These are phyloP conservation scores for Takifugu ocellatus DNA, from an alignment of 2,797 vertebrate species.

Conservation along the genomic window DNA sequence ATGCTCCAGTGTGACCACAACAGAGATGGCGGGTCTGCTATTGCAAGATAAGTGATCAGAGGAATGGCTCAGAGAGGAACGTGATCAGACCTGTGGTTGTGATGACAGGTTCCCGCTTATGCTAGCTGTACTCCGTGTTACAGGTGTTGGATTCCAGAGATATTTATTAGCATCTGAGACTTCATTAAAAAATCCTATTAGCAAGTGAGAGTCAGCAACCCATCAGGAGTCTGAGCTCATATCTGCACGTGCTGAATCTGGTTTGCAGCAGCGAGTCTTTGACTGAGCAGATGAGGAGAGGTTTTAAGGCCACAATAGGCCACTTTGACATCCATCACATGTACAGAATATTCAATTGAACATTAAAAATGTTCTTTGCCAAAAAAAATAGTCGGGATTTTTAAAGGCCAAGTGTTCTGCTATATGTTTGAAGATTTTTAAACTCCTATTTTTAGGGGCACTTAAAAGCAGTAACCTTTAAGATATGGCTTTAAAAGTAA, in stretches of 20 bases:
- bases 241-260: constrained; percentile 22
- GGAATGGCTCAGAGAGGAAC: constrained; percentile 40
- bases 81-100: constrained; percentile 28
- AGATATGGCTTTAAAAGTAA: no score
- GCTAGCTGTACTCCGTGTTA: constrained; percentile 19
- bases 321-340: no score
- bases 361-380: no score
- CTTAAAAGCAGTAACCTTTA: no score
- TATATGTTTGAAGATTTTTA: no score
- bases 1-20: constrained; percentile 36
- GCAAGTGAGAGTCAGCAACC: constrained; percentile 28
- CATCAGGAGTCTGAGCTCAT: constrained; percentile 27
- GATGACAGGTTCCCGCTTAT: constrained; percentile 7
- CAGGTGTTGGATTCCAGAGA: constrained; percentile 20
- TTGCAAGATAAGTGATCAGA: constrained; percentile 50
- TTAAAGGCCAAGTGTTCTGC: no score
- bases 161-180: constrained; percentile 17
- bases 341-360: no score
- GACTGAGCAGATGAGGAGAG: background rate
- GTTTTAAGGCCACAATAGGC: no score
- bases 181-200: constrained; percentile 32
- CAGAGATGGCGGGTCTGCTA: constrained; percentile 38
- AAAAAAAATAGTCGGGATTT: no score
- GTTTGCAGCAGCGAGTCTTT: constrained; percentile 20
- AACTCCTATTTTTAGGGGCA: no score